phyloP scores from a whole-genome alignment of 2,888 invertebrate genomes.

The Bombylius major region DNA sequence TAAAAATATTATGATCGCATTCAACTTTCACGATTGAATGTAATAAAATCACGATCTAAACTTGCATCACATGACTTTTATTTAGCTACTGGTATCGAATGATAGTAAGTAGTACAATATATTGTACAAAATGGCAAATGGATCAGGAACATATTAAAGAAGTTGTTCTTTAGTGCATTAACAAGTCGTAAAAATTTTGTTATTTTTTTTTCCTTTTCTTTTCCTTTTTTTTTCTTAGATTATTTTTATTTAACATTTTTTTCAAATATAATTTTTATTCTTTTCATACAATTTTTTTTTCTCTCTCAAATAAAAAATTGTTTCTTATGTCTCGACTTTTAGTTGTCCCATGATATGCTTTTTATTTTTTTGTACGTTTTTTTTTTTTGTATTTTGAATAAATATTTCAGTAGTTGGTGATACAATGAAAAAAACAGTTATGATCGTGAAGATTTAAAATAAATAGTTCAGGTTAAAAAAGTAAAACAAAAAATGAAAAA shows the following conservation, averaged over 20 bases:
- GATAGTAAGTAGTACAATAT: not conserved
- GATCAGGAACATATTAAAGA: not conserved
- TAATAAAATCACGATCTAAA: constrained; percentile 5
- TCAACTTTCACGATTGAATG: constrained; percentile 8
- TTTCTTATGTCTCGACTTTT: not conserved
- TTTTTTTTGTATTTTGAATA: not conserved
- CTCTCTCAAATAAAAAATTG: too few species aligned
- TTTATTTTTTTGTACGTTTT: not conserved
- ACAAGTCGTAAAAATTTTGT: not conserved
- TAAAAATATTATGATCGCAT: constrained; percentile 2
- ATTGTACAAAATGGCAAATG: not conserved
- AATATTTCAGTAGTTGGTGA: not conserved
- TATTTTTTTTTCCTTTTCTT: too few species aligned
- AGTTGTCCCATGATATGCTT: not conserved
- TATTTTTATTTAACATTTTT: not conserved
- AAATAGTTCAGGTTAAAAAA: not conserved
- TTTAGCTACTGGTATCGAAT: constrained; percentile 2
- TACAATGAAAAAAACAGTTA: not conserved
- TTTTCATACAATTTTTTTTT: too few species aligned
- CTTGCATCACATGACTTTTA: constrained; percentile 3
- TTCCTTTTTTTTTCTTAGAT: not conserved
- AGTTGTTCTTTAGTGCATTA: not conserved
- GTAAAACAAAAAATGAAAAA: not conserved
- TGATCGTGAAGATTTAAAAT: not conserved
- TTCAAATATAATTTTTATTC: too few species aligned